Conservation (phyloP, 2,113 vertebrate species). For the Chinchilla lanigera region DNA sequence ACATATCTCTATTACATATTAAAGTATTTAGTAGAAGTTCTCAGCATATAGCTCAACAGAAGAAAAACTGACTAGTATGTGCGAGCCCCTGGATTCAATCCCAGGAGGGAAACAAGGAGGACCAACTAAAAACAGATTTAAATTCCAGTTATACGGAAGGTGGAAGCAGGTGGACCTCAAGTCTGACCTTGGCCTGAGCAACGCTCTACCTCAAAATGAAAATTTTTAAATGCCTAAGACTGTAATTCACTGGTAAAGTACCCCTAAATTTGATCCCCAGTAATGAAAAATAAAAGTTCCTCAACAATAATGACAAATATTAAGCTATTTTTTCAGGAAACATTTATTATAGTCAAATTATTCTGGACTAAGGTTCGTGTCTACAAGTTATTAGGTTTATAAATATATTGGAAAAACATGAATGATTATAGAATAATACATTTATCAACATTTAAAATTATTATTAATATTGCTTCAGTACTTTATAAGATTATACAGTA, state of each 20-base stretch:
- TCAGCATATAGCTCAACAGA: not conserved
- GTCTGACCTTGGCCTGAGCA: not conserved
- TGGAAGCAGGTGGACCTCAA: not conserved
- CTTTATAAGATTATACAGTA: not conserved
- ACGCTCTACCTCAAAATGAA: not conserved
- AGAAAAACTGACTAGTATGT: not conserved
- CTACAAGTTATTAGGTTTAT: not conserved
- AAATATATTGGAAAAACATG: slow-evolving; percentile 11
- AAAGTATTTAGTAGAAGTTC: not conserved
- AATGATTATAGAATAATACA: not conserved
- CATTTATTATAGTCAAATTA: slow-evolving; percentile 33
- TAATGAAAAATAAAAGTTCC: not conserved
- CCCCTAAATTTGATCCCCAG: not conserved
- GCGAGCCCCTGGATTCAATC: not conserved
- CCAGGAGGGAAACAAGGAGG: not conserved
- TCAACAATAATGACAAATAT: slow-evolving; percentile 9
- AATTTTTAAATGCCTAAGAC: not conserved
- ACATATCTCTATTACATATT: slow-evolving; percentile 18
- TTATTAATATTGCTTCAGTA: not conserved
- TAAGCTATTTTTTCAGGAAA: slow-evolving; percentile 43
- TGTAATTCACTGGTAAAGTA: not conserved
- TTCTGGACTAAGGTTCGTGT: not conserved
- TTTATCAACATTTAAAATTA: slow-evolving; percentile 8
- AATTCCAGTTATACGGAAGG: not conserved
- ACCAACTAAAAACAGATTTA: not conserved